These are phyloP conservation scores for Galerucella pusilla DNA, from an alignment of 2,888 invertebrate species.

Conservation along the genomic window DNA sequence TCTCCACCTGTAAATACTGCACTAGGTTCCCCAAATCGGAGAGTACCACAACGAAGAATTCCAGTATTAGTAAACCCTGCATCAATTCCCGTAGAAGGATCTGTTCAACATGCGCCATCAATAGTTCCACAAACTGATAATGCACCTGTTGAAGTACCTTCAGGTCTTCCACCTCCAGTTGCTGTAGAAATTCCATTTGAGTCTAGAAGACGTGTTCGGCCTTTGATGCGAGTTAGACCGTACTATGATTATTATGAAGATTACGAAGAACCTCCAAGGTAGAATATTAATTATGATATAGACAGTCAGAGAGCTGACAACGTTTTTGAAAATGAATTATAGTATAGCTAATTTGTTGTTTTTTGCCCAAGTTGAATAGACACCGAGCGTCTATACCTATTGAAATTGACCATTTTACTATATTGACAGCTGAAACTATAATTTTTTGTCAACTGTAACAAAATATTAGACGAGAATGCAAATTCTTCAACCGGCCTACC, in stretches of 20 bases:
- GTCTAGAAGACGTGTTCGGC: constrained; percentile 55
- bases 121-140: background rate
- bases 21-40: constrained; percentile 12
- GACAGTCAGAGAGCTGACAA: too few species aligned
- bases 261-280: constrained; percentile 67
- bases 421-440: too few species aligned
- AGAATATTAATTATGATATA: constrained; percentile 7
- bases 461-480: too few species aligned
- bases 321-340: too few species aligned
- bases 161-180: constrained; percentile 41
- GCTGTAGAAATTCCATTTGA: constrained; percentile 50
- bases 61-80: constrained; percentile 35
- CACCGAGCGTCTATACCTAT: too few species aligned
- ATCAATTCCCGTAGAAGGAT: constrained; percentile 26
- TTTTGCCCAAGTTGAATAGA: too few species aligned
- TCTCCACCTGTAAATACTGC: constrained; percentile 45
- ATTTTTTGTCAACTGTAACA: too few species aligned
- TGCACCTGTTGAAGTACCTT: constrained; percentile 37
- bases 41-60: constrained; percentile 17
- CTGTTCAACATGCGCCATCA: constrained; percentile 3
- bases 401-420: too few species aligned
- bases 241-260: constrained; percentile 79
- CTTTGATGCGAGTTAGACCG: constrained; percentile 70
- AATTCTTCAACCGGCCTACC: too few species aligned
- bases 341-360: too few species aligned